Evolutionary conservation across 2,113 vertebrate genomes (phyloP), one percentile per base, ranked within the genome.

Genomic region (Galemys pyrenaicus): DNA sequence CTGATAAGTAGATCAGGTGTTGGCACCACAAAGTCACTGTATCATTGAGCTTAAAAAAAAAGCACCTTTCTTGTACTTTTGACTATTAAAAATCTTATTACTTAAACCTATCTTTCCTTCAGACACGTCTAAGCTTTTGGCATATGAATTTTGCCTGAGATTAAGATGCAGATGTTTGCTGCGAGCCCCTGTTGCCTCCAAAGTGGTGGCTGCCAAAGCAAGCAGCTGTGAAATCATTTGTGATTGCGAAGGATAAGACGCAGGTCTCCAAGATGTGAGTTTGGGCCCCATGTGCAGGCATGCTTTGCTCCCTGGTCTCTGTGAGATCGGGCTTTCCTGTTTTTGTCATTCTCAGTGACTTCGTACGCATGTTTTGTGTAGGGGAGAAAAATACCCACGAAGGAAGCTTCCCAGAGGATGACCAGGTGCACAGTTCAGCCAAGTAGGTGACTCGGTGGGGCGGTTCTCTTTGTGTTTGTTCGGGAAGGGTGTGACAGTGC

Each of bases 381-480:
- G 4, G 32, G 4, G 35, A 58, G 1, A 77, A 80, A 95, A 93
- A 92, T 73, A 64, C 88, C 44, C 64, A 0, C 0, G 62, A 92
- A 93, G 92, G 93, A 96, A 87, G 65, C 74, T n/a, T 73, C 84
- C 68, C 32, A 77, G 79, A 77, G 92, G 80, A 92, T 46, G 92
- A 81, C 65, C 89, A 92, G 95, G 90, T 96, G 65, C 81, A 56
- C 39, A 70, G 77, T 83, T 97, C 89, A 87, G 91, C 96, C 44
- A 90, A 95, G 94, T 91, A 87, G 39, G 79, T 41, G 58, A 64
- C 84, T 28, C 19, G 16, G 28, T 62, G 74, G 92, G 96, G 83
- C 60, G 70, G n/a, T 94, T 96, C 97, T 94, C 94, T 80, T 86
- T 95, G 91, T 96, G 94, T 92, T 98, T 96, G 89, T 73, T 87